These are phyloP conservation scores for Clytia hemisphaerica DNA, from an alignment of 30 jellyfish, hydroid and myxozoan genomes.

Conservation along the genomic window DNA sequence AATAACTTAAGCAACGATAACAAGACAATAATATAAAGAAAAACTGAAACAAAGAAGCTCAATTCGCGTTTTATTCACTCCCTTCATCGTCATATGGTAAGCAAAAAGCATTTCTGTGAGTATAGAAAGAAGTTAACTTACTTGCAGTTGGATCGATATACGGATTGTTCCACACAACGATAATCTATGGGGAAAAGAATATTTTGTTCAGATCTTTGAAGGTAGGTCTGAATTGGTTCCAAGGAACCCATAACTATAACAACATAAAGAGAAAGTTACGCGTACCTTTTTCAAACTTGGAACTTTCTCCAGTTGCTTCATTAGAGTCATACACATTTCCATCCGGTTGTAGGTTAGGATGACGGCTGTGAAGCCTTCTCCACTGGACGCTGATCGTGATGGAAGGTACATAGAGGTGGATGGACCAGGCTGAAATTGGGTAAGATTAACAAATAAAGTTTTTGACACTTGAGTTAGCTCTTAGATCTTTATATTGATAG, in stretches of 20 bases:
- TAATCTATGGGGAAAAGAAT: conserved; percentile 9
- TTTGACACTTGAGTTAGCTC: neutral
- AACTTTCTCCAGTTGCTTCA: conserved; percentile 52
- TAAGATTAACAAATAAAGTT: neutral
- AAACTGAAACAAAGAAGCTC: too few relatives aligned
- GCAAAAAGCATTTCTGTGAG: too few relatives aligned
- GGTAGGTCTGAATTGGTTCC: neutral
- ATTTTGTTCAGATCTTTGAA: too few relatives aligned
- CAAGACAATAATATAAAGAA: too few relatives aligned
- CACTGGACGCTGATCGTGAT: conserved; percentile 21
- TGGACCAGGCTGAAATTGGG: conserved; percentile 23
- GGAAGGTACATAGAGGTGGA: conserved; percentile 56
- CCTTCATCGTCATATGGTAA: too few relatives aligned
- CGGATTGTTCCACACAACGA: conserved; percentile 85
- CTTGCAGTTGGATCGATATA: conserved; percentile 33
- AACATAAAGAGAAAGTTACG: neutral
- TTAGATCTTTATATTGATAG: neutral
- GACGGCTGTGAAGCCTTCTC: conserved; percentile 83
- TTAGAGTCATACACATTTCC: conserved; percentile 47
- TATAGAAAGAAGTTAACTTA: neutral
- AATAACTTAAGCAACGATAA: too few relatives aligned
- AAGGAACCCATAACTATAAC: neutral
- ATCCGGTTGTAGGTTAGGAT: conserved; percentile 80
- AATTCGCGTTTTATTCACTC: too few relatives aligned
- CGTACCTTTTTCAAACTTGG: conserved; percentile 71